A percentile compares a stretch with the other conserved stretches of the same genome.
Conservation (phyloP, 2,888 invertebrate genomes). For the Apodemia mormo region DNA sequence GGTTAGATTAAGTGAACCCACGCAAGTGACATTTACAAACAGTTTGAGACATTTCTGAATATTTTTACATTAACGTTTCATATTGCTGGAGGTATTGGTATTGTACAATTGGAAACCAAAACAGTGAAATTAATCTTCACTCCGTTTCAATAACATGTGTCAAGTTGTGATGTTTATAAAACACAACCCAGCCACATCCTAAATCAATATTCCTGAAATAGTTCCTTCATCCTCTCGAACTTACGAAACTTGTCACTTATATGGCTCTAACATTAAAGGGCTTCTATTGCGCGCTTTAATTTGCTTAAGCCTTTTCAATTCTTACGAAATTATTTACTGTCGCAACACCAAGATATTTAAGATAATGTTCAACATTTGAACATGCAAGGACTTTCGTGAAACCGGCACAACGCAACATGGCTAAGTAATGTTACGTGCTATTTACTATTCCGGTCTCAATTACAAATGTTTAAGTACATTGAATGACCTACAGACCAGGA, state of each 20-base stretch:
- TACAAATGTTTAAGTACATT: slow-evolving; percentile 37
- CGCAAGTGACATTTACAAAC: neutral
- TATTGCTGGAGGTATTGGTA: slow-evolving; percentile 21
- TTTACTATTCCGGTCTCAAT: slow-evolving; percentile 46
- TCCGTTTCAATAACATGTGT: slow-evolving; percentile 22
- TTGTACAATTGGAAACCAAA: slow-evolving; percentile 26
- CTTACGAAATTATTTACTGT: slow-evolving; percentile 32
- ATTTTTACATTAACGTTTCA: slow-evolving; percentile 10
- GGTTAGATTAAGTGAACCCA: slow-evolving; percentile 26
- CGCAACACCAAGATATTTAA: slow-evolving; percentile 36
- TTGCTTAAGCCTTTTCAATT: neutral
- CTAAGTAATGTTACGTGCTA: slow-evolving; percentile 47
- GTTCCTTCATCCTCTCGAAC: slow-evolving; percentile 35
- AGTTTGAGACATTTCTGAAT: neutral
- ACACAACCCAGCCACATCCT: slow-evolving; percentile 39
- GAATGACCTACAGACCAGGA: neutral
- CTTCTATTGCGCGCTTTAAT: neutral
- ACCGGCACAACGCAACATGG: slow-evolving; percentile 40
- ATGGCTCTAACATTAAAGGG: slow-evolving; percentile 23
- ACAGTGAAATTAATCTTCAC: slow-evolving; percentile 31
- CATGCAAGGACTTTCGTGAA: slow-evolving; percentile 39
- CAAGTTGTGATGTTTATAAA: slow-evolving; percentile 42
- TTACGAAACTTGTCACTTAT: slow-evolving; percentile 24
- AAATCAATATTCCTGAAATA: slow-evolving; percentile 42
- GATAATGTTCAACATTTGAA: slow-evolving; percentile 33